Percentiles rank a stretch among this genome's conserved stretches.
Conservation (phyloP, 2,113 vertebrate species). For the Etia nguti region DNA sequence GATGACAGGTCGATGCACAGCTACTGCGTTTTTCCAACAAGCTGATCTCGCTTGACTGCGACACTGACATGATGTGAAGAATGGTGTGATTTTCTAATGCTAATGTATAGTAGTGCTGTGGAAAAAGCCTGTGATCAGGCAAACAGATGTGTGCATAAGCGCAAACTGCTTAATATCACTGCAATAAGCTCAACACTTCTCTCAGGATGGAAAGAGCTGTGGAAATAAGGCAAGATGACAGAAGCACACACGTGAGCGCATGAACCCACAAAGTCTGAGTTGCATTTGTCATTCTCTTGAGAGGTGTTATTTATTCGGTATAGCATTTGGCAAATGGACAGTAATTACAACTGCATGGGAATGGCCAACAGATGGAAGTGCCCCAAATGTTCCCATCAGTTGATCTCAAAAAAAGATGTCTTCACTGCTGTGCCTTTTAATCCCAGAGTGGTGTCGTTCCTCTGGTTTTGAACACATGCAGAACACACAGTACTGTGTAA, state of each 20-base stretch:
- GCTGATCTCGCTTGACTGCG: constrained; percentile 23
- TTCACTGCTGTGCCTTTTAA: constrained; percentile 29
- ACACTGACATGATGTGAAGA: constrained; percentile 46
- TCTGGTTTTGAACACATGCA: not conserved
- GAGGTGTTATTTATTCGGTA: constrained; percentile 18
- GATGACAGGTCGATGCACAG: not conserved
- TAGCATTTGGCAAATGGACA: constrained; percentile 8
- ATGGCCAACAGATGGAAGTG: constrained; percentile 61
- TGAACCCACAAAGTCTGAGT: constrained; percentile 10
- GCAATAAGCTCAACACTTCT: constrained; percentile 66
- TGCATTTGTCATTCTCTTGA: constrained; percentile 11
- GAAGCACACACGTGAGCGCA: constrained; percentile 36
- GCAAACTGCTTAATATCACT: constrained; percentile 67
- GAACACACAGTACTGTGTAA: not conserved
- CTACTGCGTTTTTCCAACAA: constrained; percentile 58
- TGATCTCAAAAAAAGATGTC: constrained; percentile 39
- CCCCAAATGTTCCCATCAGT: constrained; percentile 35
- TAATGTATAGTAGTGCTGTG: constrained; percentile 43
- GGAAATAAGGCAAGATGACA: constrained; percentile 55
- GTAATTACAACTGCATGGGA: constrained; percentile 19
- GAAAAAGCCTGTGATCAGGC: constrained; percentile 64
- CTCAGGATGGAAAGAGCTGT: constrained; percentile 65
- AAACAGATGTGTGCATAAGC: constrained; percentile 69
- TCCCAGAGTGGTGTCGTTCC: constrained; percentile 22
- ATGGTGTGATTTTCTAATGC: constrained; percentile 41